These are phyloP conservation scores for Pachypanchax playfairii DNA, from an alignment of 2,113 vertebrate genomes.

Conservation along the genomic window DNA sequence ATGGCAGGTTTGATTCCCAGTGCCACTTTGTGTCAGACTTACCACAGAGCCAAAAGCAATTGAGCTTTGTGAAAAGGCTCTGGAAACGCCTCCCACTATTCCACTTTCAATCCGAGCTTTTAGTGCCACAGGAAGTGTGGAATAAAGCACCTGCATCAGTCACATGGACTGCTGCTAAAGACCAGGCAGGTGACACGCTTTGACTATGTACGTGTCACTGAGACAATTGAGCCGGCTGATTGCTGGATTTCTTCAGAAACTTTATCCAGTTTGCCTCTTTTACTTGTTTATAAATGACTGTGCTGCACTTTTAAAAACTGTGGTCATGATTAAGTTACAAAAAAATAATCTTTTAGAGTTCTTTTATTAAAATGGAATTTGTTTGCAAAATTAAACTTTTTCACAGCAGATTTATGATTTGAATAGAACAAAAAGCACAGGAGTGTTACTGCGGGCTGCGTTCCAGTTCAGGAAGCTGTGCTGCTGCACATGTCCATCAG, in stretches of 20 bases:
- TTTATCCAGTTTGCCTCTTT: not conserved
- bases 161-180: slow-evolving; percentile 31
- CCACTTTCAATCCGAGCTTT: slow-evolving; percentile 61
- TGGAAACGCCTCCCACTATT: slow-evolving; percentile 60
- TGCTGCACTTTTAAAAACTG: not conserved
- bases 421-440: no score
- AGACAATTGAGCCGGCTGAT: slow-evolving; percentile 39
- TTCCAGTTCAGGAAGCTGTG: no score
- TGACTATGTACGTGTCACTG: slow-evolving; percentile 23
- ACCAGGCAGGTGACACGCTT: slow-evolving; percentile 54
- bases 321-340: no score
- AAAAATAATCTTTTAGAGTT: not conserved
- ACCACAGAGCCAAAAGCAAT: slow-evolving; percentile 63
- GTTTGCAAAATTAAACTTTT: not conserved
- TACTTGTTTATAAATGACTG: not conserved
- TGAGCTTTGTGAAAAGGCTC: slow-evolving; percentile 53
- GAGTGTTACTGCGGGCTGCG: no score
- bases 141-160: slow-evolving; percentile 55
- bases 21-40: slow-evolving; percentile 71
- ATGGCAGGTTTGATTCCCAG: slow-evolving; percentile 60
- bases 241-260: slow-evolving; percentile 19
- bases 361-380: not conserved
- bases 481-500: no score
- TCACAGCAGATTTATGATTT: no score
- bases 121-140: slow-evolving; percentile 54